Conservation (phyloP, 37 sponge, comb jelly and placozoan genomes). For the Mnemiopsis leidyi region DNA sequence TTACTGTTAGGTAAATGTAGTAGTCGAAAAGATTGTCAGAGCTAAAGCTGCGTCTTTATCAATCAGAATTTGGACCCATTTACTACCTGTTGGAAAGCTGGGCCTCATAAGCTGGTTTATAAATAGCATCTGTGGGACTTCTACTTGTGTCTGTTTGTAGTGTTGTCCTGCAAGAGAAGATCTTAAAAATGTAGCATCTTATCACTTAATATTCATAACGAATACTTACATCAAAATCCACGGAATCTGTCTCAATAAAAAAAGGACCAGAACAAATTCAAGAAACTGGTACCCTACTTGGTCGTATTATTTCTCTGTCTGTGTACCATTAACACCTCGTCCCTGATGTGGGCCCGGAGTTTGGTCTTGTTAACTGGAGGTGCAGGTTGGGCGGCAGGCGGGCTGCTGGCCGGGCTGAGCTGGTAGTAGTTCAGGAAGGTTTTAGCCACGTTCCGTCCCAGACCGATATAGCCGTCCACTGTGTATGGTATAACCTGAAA, state of each 20-base stretch:
- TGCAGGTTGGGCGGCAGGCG: neutral
- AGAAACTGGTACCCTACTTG: no score
- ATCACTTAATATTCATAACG: no score
- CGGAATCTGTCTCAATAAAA: no score
- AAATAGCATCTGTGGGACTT: constrained; percentile 37
- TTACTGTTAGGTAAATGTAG: no score
- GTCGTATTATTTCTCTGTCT: constrained; percentile 25
- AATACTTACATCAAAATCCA: no score
- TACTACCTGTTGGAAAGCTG: constrained; percentile 60
- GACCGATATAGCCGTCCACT: constrained; percentile 64
- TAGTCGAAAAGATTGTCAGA: no score
- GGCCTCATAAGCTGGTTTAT: constrained; percentile 48
- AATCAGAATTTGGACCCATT: no score
- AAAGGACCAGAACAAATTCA: no score
- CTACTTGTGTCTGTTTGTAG: constrained; percentile 1
- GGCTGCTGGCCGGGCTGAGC: neutral
- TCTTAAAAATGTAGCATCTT: no score
- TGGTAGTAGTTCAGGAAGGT: constrained; percentile 89
- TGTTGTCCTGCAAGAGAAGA: neutral
- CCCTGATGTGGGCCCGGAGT: constrained; percentile 44
- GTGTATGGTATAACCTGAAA: constrained; percentile 59
- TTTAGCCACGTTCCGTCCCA: constrained; percentile 79
- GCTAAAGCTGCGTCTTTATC: no score
- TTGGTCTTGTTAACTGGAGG: constrained; percentile 42
- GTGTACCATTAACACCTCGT: constrained; percentile 56